Evolutionary conservation across 2,113 vertebrate species (phyloP).

Genomic region (Phasianus colchicus): DNA sequence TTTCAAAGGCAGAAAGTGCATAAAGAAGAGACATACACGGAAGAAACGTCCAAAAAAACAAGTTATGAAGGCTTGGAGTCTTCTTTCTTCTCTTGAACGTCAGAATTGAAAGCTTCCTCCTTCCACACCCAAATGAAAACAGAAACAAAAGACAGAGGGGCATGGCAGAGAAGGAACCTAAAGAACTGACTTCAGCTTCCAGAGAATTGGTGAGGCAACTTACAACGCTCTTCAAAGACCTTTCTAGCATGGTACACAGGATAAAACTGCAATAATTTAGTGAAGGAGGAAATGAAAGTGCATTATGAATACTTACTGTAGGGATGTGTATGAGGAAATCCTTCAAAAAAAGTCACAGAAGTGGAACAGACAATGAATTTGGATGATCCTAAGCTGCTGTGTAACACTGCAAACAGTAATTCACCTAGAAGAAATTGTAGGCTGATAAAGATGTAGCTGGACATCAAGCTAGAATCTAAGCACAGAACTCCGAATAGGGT

Average conservation of each 20-base stretch:
- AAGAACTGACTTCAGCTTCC: neutral
- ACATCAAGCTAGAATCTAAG: neutral
- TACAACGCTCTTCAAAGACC: neutral
- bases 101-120: neutral
- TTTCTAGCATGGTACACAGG: neutral
- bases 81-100: neutral
- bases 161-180: neutral
- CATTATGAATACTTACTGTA: neutral
- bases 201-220: neutral
- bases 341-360: neutral
- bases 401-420: neutral
- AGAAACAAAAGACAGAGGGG: neutral
- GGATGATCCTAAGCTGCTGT: neutral
- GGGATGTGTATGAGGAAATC: neutral
- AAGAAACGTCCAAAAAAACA: neutral
- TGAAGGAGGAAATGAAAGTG: neutral
- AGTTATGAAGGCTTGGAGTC: neutral
- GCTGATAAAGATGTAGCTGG: neutral
- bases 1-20: neutral
- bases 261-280: neutral
- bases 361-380: neutral
- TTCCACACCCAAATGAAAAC: neutral
- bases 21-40: neutral
- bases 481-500: neutral
- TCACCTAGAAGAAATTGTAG: neutral